A percentile compares a stretch with the other conserved stretches of the same genome.
Conservation (phyloP, 2,888 invertebrate species). For the Andricus quercusramuli region DNA sequence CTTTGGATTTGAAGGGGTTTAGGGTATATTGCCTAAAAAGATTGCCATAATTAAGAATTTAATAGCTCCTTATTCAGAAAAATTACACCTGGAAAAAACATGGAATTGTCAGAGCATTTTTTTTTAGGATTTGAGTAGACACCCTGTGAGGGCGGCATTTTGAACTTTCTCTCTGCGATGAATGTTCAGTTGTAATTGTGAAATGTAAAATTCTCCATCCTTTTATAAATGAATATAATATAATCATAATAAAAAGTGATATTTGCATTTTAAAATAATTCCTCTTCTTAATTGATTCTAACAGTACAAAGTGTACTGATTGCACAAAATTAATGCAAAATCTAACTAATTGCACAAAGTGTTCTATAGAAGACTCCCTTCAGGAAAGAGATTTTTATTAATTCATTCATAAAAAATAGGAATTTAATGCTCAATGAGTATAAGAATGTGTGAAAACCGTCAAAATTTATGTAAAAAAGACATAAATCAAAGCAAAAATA, state of each 20-base stretch:
- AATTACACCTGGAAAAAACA: no score
- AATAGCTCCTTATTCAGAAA: no score
- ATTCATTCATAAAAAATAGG: conserved; percentile 19
- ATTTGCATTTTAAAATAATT: not conserved
- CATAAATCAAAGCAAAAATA: not conserved
- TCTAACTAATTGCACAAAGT: not conserved
- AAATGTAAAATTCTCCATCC: not conserved
- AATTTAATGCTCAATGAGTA: conserved; percentile 21
- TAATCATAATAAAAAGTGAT: not conserved
- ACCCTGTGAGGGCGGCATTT: not conserved
- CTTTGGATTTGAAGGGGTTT: no score
- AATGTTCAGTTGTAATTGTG: conserved; percentile 1
- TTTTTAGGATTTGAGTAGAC: no score
- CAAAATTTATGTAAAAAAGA: conserved; percentile 6
- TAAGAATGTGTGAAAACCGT: not conserved
- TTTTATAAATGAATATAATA: conserved; percentile 2
- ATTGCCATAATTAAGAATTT: no score
- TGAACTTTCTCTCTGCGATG: conserved; percentile 30
- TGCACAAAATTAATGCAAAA: not conserved
- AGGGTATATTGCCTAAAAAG: no score
- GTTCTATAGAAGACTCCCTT: not conserved
- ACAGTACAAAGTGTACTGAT: not conserved
- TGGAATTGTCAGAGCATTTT: no score
- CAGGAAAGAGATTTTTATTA: conserved; percentile 1
- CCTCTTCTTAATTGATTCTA: not conserved